Percentiles rank a stretch among this genome's conserved stretches.
Evolutionary conservation across 2,797 vertebrate species (phyloP).

Genomic region (Cyprinodon diabolis): DNA sequence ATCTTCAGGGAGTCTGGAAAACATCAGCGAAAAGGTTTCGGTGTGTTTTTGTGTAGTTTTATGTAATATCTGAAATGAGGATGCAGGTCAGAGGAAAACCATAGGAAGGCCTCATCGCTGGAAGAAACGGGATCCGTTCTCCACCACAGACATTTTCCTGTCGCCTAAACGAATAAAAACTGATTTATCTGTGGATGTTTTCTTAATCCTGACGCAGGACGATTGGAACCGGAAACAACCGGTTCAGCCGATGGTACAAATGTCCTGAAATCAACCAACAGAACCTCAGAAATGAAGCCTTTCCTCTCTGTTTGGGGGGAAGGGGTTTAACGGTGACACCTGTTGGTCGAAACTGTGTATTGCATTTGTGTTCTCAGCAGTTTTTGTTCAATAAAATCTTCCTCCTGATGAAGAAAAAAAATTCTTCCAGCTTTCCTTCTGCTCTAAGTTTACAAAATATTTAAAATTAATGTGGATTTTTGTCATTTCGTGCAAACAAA

Average conservation of each 20-base stretch:
- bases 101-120: not conserved
- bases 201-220: conserved; percentile 7
- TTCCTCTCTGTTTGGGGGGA: not conserved
- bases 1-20: too few species aligned
- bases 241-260: conserved; percentile 45
- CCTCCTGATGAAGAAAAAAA: not conserved
- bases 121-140: not conserved
- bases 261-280: conserved; percentile 28
- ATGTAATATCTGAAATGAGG: not conserved
- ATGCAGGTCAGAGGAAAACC: not conserved
- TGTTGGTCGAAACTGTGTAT: conserved; percentile 31
- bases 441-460: too few species aligned
- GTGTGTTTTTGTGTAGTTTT: not conserved
- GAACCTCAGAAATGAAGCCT: conserved; percentile 26
- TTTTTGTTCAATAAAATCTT: conserved; percentile 34
- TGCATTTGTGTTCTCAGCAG: conserved; percentile 18
- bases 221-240: not conserved
- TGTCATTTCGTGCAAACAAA: too few species aligned
- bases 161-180: not conserved
- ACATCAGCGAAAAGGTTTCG: not conserved
- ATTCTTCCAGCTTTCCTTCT: not conserved
- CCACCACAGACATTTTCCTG: not conserved
- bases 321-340: conserved; percentile 16
- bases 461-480: too few species aligned
- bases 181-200: conserved; percentile 2